These are phyloP conservation scores for Catocala nupta DNA, from an alignment of 2,888 invertebrate species.

Conservation along the genomic window DNA sequence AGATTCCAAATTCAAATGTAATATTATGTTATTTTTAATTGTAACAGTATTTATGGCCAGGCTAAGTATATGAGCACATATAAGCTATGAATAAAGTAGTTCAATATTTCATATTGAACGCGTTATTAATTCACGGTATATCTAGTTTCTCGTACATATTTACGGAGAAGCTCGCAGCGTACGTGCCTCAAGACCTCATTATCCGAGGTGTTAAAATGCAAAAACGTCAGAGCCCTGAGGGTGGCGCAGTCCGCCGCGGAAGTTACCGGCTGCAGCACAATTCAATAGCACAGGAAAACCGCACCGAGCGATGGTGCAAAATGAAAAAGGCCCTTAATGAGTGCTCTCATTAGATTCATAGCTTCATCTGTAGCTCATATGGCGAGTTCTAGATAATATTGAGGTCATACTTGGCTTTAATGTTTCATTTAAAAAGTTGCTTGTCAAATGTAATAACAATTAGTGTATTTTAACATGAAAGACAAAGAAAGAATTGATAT, in stretches of 20 bases:
- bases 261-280: constrained; percentile 67
- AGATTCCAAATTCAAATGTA: too few relatives aligned
- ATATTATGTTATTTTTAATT: too few relatives aligned
- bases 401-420: constrained; percentile 1
- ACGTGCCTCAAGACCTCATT: constrained; percentile 73
- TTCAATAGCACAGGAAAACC: constrained; percentile 76
- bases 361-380: constrained; percentile 45
- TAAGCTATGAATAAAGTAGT: background rate
- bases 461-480: too few relatives aligned
- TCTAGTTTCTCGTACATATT: constrained; percentile 37
- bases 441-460: too few relatives aligned
- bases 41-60: too few relatives aligned
- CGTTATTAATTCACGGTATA: constrained; percentile 35
- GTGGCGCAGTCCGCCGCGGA: constrained; percentile 66
- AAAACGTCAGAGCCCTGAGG: constrained; percentile 68
- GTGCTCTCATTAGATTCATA: constrained; percentile 70
- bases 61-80: too few relatives aligned
- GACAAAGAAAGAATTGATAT: too few relatives aligned
- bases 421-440: background rate
- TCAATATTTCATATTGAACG: background rate
- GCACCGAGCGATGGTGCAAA: constrained; percentile 61
- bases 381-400: constrained; percentile 14
- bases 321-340: constrained; percentile 75
- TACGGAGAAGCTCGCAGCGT: constrained; percentile 48
- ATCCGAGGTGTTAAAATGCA: constrained; percentile 75